phyloP scores from a whole-genome alignment of 2,888 invertebrate genomes.

The Alloscopus bannaensis region DNA sequence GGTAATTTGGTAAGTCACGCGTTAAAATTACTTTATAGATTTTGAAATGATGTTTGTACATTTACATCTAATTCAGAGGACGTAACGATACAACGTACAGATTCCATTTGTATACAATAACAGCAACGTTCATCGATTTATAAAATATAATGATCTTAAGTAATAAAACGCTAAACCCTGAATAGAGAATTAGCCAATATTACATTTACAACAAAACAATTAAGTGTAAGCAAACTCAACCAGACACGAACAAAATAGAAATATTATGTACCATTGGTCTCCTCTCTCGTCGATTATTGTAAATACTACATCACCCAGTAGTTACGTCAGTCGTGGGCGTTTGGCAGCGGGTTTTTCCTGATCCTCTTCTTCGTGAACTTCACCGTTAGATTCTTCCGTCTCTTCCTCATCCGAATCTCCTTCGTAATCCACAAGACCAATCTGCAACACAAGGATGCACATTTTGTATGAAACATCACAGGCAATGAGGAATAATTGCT shows the following conservation, averaged over 20 bases:
- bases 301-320: slow-evolving; percentile 50
- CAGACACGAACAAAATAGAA: slow-evolving; percentile 49
- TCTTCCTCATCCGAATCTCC: slow-evolving; percentile 92
- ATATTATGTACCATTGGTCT: slow-evolving; percentile 60
- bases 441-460: slow-evolving; percentile 77
- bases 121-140: slow-evolving; percentile 46
- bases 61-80: slow-evolving; percentile 44
- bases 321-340: slow-evolving; percentile 85
- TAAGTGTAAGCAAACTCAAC: too few species aligned
- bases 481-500: slow-evolving; percentile 37
- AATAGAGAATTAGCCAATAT: slow-evolving; percentile 13
- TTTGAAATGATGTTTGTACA: slow-evolving; percentile 57
- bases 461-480: slow-evolving; percentile 58
- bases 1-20: slow-evolving; percentile 36
- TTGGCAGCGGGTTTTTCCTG: slow-evolving; percentile 81
- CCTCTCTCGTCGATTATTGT: slow-evolving; percentile 45
- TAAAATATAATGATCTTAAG: slow-evolving; percentile 56
- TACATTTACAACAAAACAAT: slow-evolving; percentile 15
- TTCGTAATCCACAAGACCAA: slow-evolving; percentile 95
- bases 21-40: slow-evolving; percentile 51
- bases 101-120: slow-evolving; percentile 51
- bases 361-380: slow-evolving; percentile 55
- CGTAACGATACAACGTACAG: slow-evolving; percentile 19
- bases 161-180: slow-evolving; percentile 19
- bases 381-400: slow-evolving; percentile 65